Base-by-base conservation (phyloP, 2,113 vertebrate species). In the Chloebia gouldiae region DNA sequence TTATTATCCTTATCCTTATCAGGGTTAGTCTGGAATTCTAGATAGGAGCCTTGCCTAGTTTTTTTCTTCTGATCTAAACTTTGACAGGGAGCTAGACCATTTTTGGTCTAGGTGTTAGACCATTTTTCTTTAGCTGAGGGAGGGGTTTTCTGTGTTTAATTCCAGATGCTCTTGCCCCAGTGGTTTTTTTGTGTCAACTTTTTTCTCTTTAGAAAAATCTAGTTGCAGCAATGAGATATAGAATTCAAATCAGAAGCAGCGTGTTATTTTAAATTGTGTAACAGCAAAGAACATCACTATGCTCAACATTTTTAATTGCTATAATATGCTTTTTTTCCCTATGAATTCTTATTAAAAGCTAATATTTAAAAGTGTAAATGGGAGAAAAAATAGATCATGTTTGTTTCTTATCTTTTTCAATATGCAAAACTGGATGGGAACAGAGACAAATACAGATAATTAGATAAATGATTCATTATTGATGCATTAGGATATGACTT, bases 401-500 rank as follows among this genome's bases (percentile, higher is more conserved):
- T 96, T 85, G 49, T 73, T 92, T 40, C 81, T 69, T 77, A 33
- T 94, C 93, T 93, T 96, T 75, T 94, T 96, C 81, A 97, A 59
- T 93, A 86, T 87, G 86, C 89, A 91, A 85, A 90, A 71, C 77
- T 91, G 82, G 30, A 77, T 95, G 53, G 69, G 96, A 94, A 87
- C 61, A 79, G 84, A 92, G 88, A 88, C 79, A 92, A 93, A 94
- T 73, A 66, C 71, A 88, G 95, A 71, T 96, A 94, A 96, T 93
- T 95, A 96, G 82, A 78, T 95, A 96, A 96, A 91, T 89, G 80
- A 83, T 94, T 96, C 54, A 82, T 95, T 94, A 75, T 93, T 83
- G 81, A 94, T 95, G 80, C 53, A 75, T 92, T 95, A 96, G 80
- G 86, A 91, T 95, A 80, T 86, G 89, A 92, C 85, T 96, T 95